Percentiles rank a stretch among this genome's conserved stretches.
Evolutionary conservation across 2,797 vertebrate species (phyloP).

Genomic region (Pseudochromis fuscus): DNA sequence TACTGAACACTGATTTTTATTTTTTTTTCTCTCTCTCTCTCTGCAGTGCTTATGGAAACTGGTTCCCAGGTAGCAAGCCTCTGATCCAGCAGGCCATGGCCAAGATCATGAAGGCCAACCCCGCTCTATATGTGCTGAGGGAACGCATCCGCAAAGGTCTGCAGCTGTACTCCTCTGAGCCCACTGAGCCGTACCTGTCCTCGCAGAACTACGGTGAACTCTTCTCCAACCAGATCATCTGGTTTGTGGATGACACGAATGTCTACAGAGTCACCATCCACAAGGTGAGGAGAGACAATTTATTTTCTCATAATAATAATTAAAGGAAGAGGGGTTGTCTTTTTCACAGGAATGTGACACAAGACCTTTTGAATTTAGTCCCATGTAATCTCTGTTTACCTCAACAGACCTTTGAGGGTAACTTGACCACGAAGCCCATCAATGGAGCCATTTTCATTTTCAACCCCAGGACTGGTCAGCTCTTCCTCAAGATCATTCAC

Average conservation of each 20-base stretch:
- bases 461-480: slow-evolving; percentile 98
- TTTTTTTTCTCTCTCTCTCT: neutral
- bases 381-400: neutral
- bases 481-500: slow-evolving; percentile 99
- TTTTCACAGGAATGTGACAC: neutral
- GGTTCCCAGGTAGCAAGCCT: slow-evolving; percentile 99
- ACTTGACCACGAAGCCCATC: slow-evolving; percentile 99
- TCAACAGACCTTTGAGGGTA: slow-evolving; percentile 97
- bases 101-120: slow-evolving; percentile 99
- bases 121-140: slow-evolving; percentile 95
- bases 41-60: slow-evolving; percentile 96
- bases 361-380: neutral
- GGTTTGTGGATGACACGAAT: slow-evolving; percentile 99
- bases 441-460: slow-evolving; percentile 99
- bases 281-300: slow-evolving; percentile 91
- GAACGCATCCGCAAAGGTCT: slow-evolving; percentile 98
- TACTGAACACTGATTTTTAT: neutral
- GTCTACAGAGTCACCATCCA: slow-evolving; percentile 99
- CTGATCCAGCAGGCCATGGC: slow-evolving; percentile 99
- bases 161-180: slow-evolving; percentile 98
- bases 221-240: slow-evolving; percentile 99
- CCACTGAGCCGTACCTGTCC: slow-evolving; percentile 98
- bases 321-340: too few relatives aligned
- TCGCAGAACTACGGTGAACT: slow-evolving; percentile 99
- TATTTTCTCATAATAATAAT: too few relatives aligned